Evolutionary conservation across 1,140 invertebrate species (phyloP).

Genomic region (Anastrepha ludens): DNA sequence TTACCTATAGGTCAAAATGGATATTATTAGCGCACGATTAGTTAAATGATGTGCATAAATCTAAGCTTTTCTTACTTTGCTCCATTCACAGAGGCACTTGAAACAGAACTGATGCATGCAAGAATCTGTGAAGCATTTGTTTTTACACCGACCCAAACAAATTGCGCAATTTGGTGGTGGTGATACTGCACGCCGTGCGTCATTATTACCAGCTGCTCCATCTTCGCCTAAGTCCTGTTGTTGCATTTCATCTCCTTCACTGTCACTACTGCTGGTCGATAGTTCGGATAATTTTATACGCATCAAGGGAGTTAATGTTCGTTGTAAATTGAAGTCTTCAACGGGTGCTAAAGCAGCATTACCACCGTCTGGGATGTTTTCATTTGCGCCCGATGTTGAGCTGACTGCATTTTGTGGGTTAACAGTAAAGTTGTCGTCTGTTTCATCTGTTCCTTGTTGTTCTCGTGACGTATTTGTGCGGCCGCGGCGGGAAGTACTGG

Average conservation of each 20-base stretch:
- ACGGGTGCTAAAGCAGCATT: neutral
- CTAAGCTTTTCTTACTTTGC: conserved; percentile 80
- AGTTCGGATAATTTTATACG: conserved; percentile 64
- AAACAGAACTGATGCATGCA: conserved; percentile 97
- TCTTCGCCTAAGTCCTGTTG: conserved; percentile 70
- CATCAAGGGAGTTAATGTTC: conserved; percentile 42
- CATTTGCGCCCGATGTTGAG: neutral
- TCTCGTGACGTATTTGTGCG: neutral
- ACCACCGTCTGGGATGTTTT: neutral
- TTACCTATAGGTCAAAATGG: conserved; percentile 77
- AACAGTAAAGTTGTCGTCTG: neutral
- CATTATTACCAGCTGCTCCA: conserved; percentile 1
- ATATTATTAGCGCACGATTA: too few species aligned
- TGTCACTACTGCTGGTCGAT: conserved; percentile 69
- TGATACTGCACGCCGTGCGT: conserved; percentile 72
- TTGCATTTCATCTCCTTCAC: conserved; percentile 63
- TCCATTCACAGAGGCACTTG: conserved; percentile 93
- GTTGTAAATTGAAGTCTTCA: neutral
- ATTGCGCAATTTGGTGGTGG: conserved; percentile 93
- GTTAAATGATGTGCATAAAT: neutral
- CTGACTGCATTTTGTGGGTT: neutral
- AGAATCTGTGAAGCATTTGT: conserved; percentile 93
- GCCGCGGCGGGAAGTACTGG: neutral
- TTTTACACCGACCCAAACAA: conserved; percentile 88
- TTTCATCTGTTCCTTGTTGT: neutral